A percentile compares a stretch with the other conserved stretches of the same genome.
phyloP scores from a whole-genome alignment of 2,888 invertebrate genomes.

The Eupithecia subumbrata region DNA sequence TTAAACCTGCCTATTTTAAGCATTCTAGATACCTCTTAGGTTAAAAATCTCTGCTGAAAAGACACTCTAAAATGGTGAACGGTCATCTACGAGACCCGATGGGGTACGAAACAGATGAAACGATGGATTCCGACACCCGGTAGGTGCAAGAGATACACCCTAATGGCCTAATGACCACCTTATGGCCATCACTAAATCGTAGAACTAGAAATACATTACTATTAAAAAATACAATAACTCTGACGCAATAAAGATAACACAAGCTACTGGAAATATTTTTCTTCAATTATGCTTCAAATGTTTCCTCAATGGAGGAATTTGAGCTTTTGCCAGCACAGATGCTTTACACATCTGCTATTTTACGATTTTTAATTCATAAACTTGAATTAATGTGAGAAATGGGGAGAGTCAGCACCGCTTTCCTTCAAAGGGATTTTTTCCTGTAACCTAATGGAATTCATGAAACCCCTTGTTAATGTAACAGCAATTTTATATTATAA shows the following conservation, averaged over 20 bases:
- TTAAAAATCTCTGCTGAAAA: not conserved
- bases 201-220: constrained; percentile 4
- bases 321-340: constrained; percentile 53
- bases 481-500: not conserved
- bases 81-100: not conserved
- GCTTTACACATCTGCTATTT: constrained; percentile 47
- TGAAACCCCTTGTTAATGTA: not conserved
- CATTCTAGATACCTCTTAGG: not conserved
- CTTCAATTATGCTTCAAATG: constrained; percentile 49
- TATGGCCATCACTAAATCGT: not conserved
- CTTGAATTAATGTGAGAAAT: constrained; percentile 35
- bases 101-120: not conserved
- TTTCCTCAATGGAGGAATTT: constrained; percentile 41
- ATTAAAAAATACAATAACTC: constrained; percentile 30
- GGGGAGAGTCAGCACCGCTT: constrained; percentile 8
- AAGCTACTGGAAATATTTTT: constrained; percentile 42
- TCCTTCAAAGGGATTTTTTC: constrained; percentile 25
- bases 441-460: not conserved
- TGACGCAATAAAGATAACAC: constrained; percentile 38
- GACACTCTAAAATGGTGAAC: not conserved
- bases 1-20: not conserved
- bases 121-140: not conserved
- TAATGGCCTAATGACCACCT: no score
- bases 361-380: constrained; percentile 39
- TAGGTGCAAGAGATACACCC: not conserved